Percentiles rank a stretch among this genome's conserved stretches.
Conservation (phyloP, 2,888 invertebrate species). For the Plagiodera versicolora region DNA sequence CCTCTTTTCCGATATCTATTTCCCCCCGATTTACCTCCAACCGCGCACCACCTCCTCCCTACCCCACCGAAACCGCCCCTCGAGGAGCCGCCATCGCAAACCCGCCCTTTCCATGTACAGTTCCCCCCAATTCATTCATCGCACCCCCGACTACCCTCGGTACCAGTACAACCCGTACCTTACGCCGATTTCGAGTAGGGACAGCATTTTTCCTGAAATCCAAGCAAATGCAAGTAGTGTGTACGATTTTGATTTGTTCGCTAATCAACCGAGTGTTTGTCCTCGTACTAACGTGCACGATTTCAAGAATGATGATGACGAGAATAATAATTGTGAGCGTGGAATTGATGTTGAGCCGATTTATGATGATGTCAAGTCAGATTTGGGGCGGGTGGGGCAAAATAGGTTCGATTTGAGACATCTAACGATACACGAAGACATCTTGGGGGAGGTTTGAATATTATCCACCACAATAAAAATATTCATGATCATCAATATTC, state of each 20-base stretch:
- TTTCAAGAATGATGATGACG: constrained; percentile 14
- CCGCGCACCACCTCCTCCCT: constrained; percentile 46
- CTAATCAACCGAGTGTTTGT: constrained; percentile 15
- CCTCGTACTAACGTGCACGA: constrained; percentile 20
- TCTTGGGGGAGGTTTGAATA: constrained; percentile 42
- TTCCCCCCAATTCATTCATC: constrained; percentile 47
- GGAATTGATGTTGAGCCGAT: constrained; percentile 28
- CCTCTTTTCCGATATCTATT: constrained; percentile 76
- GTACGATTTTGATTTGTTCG: constrained; percentile 25
- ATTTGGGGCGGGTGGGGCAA: constrained; percentile 5
- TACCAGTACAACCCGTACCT: constrained; percentile 38
- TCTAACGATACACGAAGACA: constrained; percentile 42
- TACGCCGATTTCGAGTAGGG: constrained; percentile 43
- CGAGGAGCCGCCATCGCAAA: constrained; percentile 42
- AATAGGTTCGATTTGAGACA: constrained; percentile 25
- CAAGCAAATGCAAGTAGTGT: constrained; percentile 52
- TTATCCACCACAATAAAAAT: neutral
- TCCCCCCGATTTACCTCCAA: constrained; percentile 53
- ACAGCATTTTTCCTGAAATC: constrained; percentile 46
- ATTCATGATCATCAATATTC: too few species aligned
- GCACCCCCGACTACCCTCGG: constrained; percentile 43
- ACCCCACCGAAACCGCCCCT: constrained; percentile 50
- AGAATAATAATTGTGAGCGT: constrained; percentile 22
- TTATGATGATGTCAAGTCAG: constrained; percentile 33
- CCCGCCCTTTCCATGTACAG: constrained; percentile 53